Conservation (phyloP, 2,113 vertebrate genomes). For the Apteryx owenii region DNA sequence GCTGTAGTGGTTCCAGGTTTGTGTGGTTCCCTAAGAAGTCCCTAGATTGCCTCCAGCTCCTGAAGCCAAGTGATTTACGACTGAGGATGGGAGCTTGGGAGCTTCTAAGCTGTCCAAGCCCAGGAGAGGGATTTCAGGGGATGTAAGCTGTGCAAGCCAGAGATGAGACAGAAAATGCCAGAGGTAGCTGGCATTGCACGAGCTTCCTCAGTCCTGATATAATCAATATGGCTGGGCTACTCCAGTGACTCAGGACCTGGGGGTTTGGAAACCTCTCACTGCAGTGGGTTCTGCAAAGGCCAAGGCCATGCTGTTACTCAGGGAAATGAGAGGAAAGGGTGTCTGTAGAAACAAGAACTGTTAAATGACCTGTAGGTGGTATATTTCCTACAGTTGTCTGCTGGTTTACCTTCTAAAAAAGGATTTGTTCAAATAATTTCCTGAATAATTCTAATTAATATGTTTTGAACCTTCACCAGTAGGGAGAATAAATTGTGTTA, state of each 20-base stretch:
- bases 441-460: background rate
- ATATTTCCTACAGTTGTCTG: background rate
- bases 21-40: slow-evolving; percentile 14
- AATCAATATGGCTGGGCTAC: background rate
- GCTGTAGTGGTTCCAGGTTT: background rate
- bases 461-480: background rate
- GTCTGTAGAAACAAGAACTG: background rate
- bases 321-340: background rate
- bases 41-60: slow-evolving; percentile 35
- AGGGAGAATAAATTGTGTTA: background rate
- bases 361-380: background rate
- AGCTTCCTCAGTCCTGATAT: background rate
- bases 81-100: background rate
- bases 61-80: background rate
- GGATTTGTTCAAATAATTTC: background rate
- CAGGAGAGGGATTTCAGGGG: background rate
- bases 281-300: background rate
- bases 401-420: background rate
- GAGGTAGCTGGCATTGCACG: background rate
- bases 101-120: background rate
- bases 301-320: background rate
- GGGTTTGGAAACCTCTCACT: background rate
- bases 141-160: background rate
- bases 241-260: background rate
- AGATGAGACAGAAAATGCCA: background rate